A percentile compares a stretch with the other conserved stretches of the same genome.
These are phyloP conservation scores for Clamator glandarius DNA, from an alignment of 2,797 vertebrate species.

Conservation along the genomic window DNA sequence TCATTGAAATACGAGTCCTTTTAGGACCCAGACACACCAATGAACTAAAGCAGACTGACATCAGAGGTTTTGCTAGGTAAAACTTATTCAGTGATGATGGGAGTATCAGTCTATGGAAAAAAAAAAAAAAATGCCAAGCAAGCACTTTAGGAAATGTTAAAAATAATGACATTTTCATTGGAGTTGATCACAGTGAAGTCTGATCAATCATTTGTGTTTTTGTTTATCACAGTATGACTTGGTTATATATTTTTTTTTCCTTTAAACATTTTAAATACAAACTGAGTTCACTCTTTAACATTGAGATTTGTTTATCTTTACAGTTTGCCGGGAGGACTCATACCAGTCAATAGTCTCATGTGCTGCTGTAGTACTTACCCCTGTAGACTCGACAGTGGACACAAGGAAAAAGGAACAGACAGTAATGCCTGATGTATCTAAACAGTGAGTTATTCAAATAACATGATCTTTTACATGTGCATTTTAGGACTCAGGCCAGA, in stretches of 20 bases:
- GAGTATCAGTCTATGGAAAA: background rate
- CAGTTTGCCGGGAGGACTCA: slow-evolving; percentile 94
- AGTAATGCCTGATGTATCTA: slow-evolving; percentile 76
- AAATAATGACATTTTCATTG: background rate
- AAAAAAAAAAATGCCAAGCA: background rate
- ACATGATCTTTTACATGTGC: background rate
- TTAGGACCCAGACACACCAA: background rate
- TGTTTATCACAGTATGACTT: background rate
- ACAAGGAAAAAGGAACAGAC: slow-evolving; percentile 80
- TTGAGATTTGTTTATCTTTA: slow-evolving; percentile 7
- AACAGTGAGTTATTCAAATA: slow-evolving; percentile 83
- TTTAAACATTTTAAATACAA: background rate
- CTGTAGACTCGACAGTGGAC: slow-evolving; percentile 83
- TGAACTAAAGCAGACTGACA: background rate
- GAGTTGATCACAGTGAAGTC: background rate
- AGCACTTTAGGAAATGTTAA: background rate
- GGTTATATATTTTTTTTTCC: background rate
- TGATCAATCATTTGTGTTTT: background rate
- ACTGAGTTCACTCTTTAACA: background rate
- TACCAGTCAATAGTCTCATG: slow-evolving; percentile 92
- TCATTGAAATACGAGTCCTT: background rate
- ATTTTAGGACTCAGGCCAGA: background rate
- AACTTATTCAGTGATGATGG: background rate
- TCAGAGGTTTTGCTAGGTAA: background rate
- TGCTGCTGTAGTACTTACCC: slow-evolving; percentile 87